Percentiles rank a stretch among this genome's conserved stretches.
These are phyloP conservation scores for Palythoa heliodiscus DNA, from an alignment of 92 coral and sea anemone species.

Conservation along the genomic window DNA sequence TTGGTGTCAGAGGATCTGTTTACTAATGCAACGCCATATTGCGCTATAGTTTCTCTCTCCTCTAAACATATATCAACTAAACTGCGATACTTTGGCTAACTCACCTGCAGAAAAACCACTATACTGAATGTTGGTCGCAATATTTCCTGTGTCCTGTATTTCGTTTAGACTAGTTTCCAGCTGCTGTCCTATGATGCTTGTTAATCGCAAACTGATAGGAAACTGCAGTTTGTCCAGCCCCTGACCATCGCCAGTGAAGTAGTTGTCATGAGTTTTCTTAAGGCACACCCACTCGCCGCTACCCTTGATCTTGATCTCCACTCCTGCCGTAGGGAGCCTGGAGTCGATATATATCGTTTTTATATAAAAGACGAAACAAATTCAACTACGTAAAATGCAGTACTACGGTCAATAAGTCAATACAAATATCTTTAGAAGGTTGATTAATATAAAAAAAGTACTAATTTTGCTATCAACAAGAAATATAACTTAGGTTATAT, in stretches of 20 bases:
- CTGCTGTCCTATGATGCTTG: constrained; percentile 79
- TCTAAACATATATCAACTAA: too few species aligned
- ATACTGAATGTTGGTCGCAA: constrained; percentile 67
- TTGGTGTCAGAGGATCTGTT: too few species aligned
- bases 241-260: constrained; percentile 55
- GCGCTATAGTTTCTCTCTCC: too few species aligned
- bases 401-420: too few species aligned
- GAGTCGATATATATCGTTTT: neutral
- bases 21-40: too few species aligned
- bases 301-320: constrained; percentile 64
- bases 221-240: constrained; percentile 60
- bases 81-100: neutral
- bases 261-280: constrained; percentile 61
- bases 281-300: constrained; percentile 60
- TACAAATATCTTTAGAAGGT: too few species aligned
- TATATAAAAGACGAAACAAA: neutral
- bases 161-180: constrained; percentile 59
- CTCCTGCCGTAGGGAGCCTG: constrained; percentile 75
- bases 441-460: too few species aligned
- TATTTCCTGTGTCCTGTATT: constrained; percentile 59
- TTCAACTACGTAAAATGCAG: too few species aligned
- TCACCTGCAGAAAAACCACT: constrained; percentile 69
- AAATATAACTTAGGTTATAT: too few species aligned
- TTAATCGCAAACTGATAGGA: constrained; percentile 71
- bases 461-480: too few species aligned